A percentile compares a stretch with the other conserved stretches of the same genome.
Evolutionary conservation across 2,797 vertebrate genomes (phyloP).

Genomic region (Nothura maculosa): DNA sequence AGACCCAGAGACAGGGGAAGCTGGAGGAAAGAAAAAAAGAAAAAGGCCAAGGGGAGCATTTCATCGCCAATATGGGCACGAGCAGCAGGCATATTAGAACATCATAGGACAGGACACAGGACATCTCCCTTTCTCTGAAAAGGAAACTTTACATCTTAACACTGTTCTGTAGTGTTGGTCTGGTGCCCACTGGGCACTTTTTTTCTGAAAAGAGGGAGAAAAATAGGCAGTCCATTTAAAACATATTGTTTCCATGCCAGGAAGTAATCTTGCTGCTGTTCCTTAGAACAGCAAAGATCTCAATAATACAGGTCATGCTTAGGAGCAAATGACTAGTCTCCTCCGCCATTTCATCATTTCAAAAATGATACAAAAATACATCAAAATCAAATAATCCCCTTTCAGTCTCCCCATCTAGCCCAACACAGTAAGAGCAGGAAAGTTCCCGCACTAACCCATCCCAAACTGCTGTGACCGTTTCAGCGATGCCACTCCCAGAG

Average conservation of each 20-base stretch:
- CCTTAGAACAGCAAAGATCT: not conserved
- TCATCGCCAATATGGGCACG: not conserved
- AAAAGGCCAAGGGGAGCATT: not conserved
- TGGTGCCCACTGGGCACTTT: not conserved
- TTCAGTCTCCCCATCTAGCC: no score
- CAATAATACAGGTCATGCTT: not conserved
- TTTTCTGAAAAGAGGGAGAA: not conserved
- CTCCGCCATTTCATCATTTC: not conserved
- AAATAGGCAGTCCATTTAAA: not conserved
- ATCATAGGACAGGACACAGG: no score
- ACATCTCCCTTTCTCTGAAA: not conserved
- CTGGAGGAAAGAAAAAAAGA: accelerated
- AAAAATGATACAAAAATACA: not conserved
- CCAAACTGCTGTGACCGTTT: not conserved
- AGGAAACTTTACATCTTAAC: not conserved
- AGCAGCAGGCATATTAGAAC: not conserved
- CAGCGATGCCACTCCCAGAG: not conserved
- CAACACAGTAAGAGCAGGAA: not conserved
- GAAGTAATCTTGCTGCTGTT: not conserved
- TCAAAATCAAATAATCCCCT: not conserved
- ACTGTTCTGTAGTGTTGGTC: not conserved
- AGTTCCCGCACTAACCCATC: not conserved
- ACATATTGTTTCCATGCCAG: accelerated
- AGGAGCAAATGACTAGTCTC: not conserved
- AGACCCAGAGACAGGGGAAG: not conserved